Evolutionary conservation across 2,888 invertebrate genomes (phyloP).

Genomic region (Eugnorisma glareosa): DNA sequence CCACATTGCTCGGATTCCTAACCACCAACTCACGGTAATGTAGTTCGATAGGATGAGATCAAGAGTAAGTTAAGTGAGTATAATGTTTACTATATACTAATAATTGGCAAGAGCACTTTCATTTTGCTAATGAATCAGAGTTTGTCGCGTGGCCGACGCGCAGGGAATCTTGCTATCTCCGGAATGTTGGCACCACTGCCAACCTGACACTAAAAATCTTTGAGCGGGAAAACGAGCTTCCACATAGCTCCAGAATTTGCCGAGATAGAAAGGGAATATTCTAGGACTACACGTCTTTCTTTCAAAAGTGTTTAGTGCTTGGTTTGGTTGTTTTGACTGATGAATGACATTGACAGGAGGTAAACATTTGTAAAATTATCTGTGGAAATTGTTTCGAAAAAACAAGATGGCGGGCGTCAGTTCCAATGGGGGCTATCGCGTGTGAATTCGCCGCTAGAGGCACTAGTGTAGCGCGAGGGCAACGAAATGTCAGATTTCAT

Average conservation of each 20-base stretch:
- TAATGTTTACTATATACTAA: slow-evolving; percentile 67
- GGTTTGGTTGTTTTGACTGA: neutral
- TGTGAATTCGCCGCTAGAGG: too few relatives aligned
- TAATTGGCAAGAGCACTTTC: slow-evolving; percentile 71
- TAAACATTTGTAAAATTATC: neutral
- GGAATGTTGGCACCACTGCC: slow-evolving; percentile 73
- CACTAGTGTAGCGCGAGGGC: too few relatives aligned
- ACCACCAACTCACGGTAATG: slow-evolving; percentile 51
- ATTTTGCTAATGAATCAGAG: slow-evolving; percentile 73
- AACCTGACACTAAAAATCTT: slow-evolving; percentile 66
- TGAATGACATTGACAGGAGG: neutral
- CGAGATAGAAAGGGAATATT: neutral
- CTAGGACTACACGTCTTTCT: neutral
- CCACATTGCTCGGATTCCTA: slow-evolving; percentile 56
- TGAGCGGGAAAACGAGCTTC: slow-evolving; percentile 43
- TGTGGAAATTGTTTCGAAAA: neutral
- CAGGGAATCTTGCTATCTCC: slow-evolving; percentile 65
- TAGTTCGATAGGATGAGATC: slow-evolving; percentile 39
- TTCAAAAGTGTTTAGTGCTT: neutral
- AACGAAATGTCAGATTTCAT: too few relatives aligned
- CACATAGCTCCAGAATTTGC: slow-evolving; percentile 29
- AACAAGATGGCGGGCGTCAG: neutral
- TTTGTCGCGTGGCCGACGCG: slow-evolving; percentile 65
- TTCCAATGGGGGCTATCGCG: too few relatives aligned
- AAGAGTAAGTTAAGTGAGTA: slow-evolving; percentile 55